These are phyloP conservation scores for Parnassius glacialis DNA, from an alignment of 2,888 invertebrate species.

Conservation along the genomic window DNA sequence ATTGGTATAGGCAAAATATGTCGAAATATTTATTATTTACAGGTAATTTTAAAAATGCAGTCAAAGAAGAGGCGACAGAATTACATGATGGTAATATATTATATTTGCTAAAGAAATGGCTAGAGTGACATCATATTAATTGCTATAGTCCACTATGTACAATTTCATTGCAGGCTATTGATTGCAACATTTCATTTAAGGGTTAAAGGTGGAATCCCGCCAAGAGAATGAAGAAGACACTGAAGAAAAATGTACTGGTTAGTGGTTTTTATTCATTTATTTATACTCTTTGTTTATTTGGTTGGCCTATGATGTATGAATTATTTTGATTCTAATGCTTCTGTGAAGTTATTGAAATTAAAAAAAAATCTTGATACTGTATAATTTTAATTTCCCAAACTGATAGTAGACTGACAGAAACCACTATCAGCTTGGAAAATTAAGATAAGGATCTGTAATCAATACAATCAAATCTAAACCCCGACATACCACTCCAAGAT, in stretches of 20 bases:
- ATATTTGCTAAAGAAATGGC: background rate
- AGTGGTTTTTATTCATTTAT: background rate
- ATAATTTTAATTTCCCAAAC: no score
- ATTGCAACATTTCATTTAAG: slow-evolving; percentile 16
- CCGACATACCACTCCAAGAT: no score
- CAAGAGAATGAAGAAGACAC: background rate
- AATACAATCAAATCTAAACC: no score
- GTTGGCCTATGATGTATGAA: no score
- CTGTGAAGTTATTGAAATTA: no score
- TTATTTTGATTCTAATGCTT: no score
- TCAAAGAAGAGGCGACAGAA: slow-evolving; percentile 22
- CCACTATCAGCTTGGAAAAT: no score
- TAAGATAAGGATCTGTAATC: no score
- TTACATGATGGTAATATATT: slow-evolving; percentile 13
- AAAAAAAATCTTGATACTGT: no score
- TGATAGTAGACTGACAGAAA: no score
- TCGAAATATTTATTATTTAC: background rate
- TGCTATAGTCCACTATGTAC: background rate
- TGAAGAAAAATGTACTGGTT: slow-evolving; percentile 8
- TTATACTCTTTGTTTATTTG: background rate
- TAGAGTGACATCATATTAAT: background rate
- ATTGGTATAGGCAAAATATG: background rate
- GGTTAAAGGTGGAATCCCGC: slow-evolving; percentile 13
- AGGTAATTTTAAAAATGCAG: slow-evolving; percentile 10
- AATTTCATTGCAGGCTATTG: slow-evolving; percentile 17